These are phyloP conservation scores for Pluvianellus socialis DNA, from an alignment of 2,113 vertebrate genomes.

Conservation along the genomic window DNA sequence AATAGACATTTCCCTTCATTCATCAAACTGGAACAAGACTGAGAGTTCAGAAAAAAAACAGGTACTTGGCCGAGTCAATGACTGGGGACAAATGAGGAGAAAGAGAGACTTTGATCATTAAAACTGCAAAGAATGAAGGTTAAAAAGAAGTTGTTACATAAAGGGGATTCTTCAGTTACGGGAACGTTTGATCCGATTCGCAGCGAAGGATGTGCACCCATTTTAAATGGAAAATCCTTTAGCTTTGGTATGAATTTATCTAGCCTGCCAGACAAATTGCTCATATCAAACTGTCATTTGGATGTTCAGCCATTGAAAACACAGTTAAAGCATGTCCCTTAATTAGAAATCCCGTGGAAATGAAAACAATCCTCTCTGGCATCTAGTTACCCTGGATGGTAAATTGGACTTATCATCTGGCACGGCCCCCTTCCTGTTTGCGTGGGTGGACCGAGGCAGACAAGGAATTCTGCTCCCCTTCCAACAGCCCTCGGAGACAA, in stretches of 20 bases:
- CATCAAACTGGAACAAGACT: slow-evolving; percentile 42
- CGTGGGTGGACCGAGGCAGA: background rate
- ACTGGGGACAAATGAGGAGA: slow-evolving; percentile 37
- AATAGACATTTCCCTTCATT: slow-evolving; percentile 59
- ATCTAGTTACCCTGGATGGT: slow-evolving; percentile 30
- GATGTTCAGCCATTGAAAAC: slow-evolving; percentile 53
- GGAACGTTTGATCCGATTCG: background rate
- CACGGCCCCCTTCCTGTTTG: slow-evolving; percentile 32
- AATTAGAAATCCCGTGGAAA: slow-evolving; percentile 48
- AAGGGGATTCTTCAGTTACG: slow-evolving; percentile 14
- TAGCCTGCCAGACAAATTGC: slow-evolving; percentile 47
- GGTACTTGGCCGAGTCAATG: slow-evolving; percentile 1
- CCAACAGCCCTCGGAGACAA: slow-evolving; percentile 9
- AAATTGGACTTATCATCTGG: slow-evolving; percentile 26
- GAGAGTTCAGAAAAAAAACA: slow-evolving; percentile 3
- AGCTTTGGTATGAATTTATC: slow-evolving; percentile 59
- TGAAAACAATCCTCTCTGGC: slow-evolving; percentile 50
- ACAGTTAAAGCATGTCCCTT: slow-evolving; percentile 38
- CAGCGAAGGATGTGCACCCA: slow-evolving; percentile 44
- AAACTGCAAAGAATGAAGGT: slow-evolving; percentile 6
- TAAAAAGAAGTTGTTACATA: slow-evolving; percentile 37
- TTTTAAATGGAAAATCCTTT: slow-evolving; percentile 63
- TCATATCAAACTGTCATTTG: slow-evolving; percentile 59
- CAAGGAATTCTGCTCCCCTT: slow-evolving; percentile 42
- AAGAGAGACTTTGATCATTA: slow-evolving; percentile 21